A percentile compares a stretch with the other conserved stretches of the same genome.
Conservation (phyloP, 2,888 invertebrate species). For the Cyclophora albipunctata region DNA sequence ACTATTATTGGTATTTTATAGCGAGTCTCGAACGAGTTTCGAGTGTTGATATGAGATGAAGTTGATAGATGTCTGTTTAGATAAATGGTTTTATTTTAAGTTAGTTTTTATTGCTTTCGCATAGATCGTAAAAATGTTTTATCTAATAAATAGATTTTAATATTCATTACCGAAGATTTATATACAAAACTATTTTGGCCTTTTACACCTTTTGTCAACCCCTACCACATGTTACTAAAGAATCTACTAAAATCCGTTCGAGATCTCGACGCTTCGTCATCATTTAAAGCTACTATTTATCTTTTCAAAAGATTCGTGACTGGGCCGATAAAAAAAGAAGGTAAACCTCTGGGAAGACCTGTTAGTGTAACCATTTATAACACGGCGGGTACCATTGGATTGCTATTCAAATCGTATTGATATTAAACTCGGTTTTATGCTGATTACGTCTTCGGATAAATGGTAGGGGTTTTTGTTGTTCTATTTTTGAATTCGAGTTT, state of each 20-base stretch:
- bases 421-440: constrained; percentile 14
- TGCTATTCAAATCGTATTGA: constrained; percentile 9
- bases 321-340: constrained; percentile 38
- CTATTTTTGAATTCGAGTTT: background rate
- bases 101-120: too few species aligned
- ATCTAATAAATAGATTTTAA: too few species aligned
- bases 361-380: constrained; percentile 68
- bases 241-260: too few species aligned
- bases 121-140: too few species aligned
- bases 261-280: constrained; percentile 37
- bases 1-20: background rate
- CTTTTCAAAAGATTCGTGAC: constrained; percentile 59
- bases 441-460: background rate
- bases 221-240: too few species aligned
- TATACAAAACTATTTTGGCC: too few species aligned
- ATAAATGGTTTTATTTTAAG: background rate
- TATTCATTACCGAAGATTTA: too few species aligned
- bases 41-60: background rate
- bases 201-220: too few species aligned
- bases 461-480: background rate
- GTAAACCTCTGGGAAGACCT: constrained; percentile 60
- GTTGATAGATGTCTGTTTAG: background rate
- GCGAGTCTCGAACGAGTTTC: background rate
- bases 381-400: constrained; percentile 46
- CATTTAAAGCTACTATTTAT: constrained; percentile 52